Base-by-base conservation (phyloP, 1,140 invertebrate species). In the Heliconius hermathena region DNA sequence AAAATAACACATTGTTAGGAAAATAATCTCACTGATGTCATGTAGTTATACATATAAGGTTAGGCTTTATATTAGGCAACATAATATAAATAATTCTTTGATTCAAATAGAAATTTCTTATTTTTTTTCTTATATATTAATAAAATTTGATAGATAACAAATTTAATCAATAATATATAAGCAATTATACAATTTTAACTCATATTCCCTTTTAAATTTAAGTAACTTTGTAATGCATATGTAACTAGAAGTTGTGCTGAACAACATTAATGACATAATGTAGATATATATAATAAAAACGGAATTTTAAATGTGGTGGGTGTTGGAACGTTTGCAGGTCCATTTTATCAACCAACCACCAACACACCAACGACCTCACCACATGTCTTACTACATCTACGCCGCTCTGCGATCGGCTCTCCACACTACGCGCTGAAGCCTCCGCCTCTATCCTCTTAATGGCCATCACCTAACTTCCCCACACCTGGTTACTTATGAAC, bases 331-430 rank as follows among this genome's bases (percentile, higher is more conserved):
- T 93, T 93, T 94, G 82, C 93, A 94, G 93, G 93, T 93, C 90
- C 93, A 94, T 94, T 93, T 93, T 93, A 93, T 93, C 93, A 94
- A 94, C 91, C 91, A 93, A 93, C 93, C 91, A 94, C 92, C 92
- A 94, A 93, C 93, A 93, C 92, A 93, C 91, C 92, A 90, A 91
- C 91, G 89, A 91, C 86, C 91, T 92, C 92, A 93, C 91, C 91
- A 93, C 93, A 93, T 93, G 88, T 93, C 89, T 92, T 90, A 89
- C 89, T 91, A 91, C 90, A 90, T 92, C 92, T 88, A 90, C 91
- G 89, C 88, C 88, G 88, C 87, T 89, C 90, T 87, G 85, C 90
- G 88, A 89, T 87, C 88, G 86, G 87, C 91, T 90, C 91, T 89
- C 88, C 91, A 89, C 90, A 88, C 93, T 89, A 83, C 90, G 91